A percentile compares a stretch with the other conserved stretches of the same genome.
phyloP scores from a whole-genome alignment of 1,140 invertebrate species.

The Drosophila nikananu region DNA sequence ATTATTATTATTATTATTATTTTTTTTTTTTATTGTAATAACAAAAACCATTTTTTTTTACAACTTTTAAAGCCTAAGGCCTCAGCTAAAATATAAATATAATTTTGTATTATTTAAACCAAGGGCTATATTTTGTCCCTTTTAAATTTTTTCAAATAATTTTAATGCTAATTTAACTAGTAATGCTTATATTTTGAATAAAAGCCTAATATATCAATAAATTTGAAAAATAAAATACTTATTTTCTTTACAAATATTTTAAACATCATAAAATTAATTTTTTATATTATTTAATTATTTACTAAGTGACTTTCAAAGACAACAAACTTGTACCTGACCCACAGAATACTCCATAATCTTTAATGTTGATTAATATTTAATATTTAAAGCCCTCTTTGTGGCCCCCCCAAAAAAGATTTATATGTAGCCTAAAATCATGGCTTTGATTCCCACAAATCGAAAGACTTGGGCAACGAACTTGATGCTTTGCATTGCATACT shows the following conservation, averaged over 20 bases:
- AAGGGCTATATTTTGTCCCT: too few species aligned
- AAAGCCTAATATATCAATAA: background rate
- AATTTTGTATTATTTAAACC: too few species aligned
- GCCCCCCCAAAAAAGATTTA: too few species aligned
- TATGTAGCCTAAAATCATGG: background rate
- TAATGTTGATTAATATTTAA: too few species aligned
- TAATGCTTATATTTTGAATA: background rate
- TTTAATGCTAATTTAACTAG: too few species aligned
- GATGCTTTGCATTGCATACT: constrained; percentile 28
- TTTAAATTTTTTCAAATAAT: too few species aligned
- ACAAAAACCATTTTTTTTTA: too few species aligned
- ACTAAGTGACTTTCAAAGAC: background rate
- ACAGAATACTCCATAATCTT: background rate
- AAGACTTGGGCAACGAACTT: constrained; percentile 62
- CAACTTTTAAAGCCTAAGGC: too few species aligned
- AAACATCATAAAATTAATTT: background rate
- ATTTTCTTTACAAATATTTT: background rate
- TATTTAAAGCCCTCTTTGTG: background rate
- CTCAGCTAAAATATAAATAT: too few species aligned
- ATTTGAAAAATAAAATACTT: background rate
- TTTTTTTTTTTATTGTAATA: too few species aligned
- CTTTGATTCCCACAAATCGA: constrained; percentile 19
- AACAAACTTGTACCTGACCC: background rate
- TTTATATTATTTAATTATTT: background rate
- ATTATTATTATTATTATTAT: too few species aligned